Percentiles rank a stretch among this genome's conserved stretches.
Evolutionary conservation across 2,113 vertebrate genomes (phyloP).

Genomic region (Mesocricetus auratus): DNA sequence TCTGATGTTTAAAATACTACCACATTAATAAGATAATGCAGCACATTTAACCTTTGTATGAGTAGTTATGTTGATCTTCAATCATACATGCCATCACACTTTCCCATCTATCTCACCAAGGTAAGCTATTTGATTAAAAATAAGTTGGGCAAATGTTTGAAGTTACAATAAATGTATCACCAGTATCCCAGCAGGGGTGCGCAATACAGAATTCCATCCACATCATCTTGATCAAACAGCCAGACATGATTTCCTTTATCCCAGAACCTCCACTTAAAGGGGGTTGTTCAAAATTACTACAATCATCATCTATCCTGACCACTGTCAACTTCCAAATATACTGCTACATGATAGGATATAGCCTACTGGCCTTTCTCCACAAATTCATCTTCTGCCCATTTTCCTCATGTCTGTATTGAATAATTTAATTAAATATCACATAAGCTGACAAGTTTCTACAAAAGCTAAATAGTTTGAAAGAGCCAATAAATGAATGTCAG

Average conservation of each 20-base stretch:
- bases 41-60: not conserved
- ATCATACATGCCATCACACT: not conserved
- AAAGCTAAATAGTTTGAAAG: conserved; percentile 34
- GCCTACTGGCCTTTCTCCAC: not conserved
- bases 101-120: conserved; percentile 3
- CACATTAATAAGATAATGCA: not conserved
- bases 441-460: conserved; percentile 23
- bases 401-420: not conserved
- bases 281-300: not conserved
- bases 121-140: conserved; percentile 36
- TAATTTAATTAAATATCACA: conserved; percentile 21
- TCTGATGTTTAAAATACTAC: conserved; percentile 12
- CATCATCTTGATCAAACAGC: not conserved
- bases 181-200: not conserved
- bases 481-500: conserved; percentile 18
- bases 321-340: not conserved
- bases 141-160: conserved; percentile 20
- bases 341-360: not conserved
- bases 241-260: not conserved
- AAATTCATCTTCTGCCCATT: not conserved
- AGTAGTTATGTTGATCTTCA: not conserved
- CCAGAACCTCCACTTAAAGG: not conserved
- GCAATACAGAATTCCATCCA: not conserved
- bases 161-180: conserved; percentile 4
- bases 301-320: not conserved